Conservation (phyloP, 1,140 invertebrate genomes). For the Dreissena rostriformis region DNA sequence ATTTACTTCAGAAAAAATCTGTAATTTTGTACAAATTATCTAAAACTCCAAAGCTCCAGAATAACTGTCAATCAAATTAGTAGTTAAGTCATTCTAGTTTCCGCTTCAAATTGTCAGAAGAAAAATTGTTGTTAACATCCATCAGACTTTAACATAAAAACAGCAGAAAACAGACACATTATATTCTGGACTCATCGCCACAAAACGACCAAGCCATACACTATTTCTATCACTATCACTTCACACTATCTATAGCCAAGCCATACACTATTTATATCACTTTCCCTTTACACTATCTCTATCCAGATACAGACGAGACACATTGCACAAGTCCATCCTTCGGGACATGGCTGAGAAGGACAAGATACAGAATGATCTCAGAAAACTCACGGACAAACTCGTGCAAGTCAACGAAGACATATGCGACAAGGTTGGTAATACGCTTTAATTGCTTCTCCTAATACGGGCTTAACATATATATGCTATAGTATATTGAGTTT, state of each 20-base stretch:
- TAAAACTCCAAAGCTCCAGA: too few species aligned
- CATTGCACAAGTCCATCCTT: slow-evolving; percentile 18
- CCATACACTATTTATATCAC: not conserved
- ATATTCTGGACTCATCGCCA: not conserved
- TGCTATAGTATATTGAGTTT: too few species aligned
- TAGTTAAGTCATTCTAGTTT: not conserved
- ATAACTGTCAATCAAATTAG: not conserved
- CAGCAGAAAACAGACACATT: not conserved
- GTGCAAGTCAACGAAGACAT: slow-evolving; percentile 36
- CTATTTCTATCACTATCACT: too few species aligned
- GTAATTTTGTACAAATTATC: too few species aligned
- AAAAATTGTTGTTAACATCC: not conserved
- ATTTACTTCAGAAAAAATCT: too few species aligned
- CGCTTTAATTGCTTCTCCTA: too few species aligned
- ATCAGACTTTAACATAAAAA: not conserved
- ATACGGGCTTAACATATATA: too few species aligned
- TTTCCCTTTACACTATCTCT: too few species aligned
- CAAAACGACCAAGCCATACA: not conserved
- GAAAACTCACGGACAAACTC: slow-evolving; percentile 38
- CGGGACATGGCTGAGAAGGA: slow-evolving; percentile 39
- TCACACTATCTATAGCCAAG: too few species aligned
- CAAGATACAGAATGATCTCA: slow-evolving; percentile 43
- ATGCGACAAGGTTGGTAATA: slow-evolving; percentile 23
- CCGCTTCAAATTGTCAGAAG: not conserved
- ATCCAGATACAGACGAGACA: slow-evolving; percentile 40